A percentile compares a stretch with the other conserved stretches of the same genome.
Conservation (phyloP, 2,888 invertebrate species). For the Drosophila multiciliata region DNA sequence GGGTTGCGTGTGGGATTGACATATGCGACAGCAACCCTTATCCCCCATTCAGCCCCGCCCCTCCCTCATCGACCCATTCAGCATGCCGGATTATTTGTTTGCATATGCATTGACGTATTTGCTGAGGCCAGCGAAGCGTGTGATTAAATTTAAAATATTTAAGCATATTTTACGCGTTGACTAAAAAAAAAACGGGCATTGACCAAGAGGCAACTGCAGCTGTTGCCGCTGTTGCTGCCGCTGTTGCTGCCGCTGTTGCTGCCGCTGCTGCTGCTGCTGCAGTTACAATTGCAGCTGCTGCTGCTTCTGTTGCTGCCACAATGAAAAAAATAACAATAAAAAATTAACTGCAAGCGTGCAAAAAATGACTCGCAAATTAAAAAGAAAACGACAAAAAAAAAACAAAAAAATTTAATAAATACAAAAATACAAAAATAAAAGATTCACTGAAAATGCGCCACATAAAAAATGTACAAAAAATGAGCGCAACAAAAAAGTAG, state of each 20-base stretch:
- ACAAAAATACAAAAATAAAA: conserved; percentile 11
- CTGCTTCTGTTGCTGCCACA: conserved; percentile 32
- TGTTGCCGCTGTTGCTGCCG: background rate
- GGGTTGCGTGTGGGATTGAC: background rate
- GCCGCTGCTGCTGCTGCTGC: conserved; percentile 9
- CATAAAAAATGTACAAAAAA: conserved; percentile 56
- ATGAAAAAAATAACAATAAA: conserved; percentile 68
- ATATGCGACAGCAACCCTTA: background rate
- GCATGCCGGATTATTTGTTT: conserved; percentile 66
- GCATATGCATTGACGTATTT: conserved; percentile 79
- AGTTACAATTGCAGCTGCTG: background rate
- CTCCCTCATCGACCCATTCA: background rate
- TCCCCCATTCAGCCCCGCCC: background rate
- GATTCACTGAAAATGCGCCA: conserved; percentile 52
- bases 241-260: conserved; percentile 3
- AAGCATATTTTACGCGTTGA: conserved; percentile 80
- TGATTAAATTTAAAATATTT: conserved; percentile 79
- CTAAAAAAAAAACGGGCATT: conserved; percentile 66
- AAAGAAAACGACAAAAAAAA: conserved; percentile 67
- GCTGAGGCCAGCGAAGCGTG: conserved; percentile 72
- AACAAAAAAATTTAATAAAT: conserved; percentile 20
- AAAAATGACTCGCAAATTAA: conserved; percentile 76
- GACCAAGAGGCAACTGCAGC: conserved; percentile 58
- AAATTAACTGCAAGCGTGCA: conserved; percentile 60
- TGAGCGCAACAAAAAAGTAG: conserved; percentile 33